Base-by-base conservation (phyloP, 2,113 vertebrate genomes). In the Heptranchias perlo region DNA sequence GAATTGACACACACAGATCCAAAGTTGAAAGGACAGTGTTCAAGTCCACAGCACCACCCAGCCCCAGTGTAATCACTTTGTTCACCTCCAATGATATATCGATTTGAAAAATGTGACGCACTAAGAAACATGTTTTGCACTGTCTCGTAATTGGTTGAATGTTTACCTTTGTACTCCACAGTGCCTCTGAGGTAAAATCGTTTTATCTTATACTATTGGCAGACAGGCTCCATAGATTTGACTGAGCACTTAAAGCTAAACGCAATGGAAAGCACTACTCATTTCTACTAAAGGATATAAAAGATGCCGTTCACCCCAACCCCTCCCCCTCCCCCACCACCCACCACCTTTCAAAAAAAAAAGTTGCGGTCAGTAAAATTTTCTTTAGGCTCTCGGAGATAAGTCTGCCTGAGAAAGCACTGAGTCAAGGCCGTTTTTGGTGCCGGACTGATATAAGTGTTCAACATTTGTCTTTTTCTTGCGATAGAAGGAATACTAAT, bases 371-470 rank as follows among this genome's bases (percentile, higher is more conserved):
- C 96, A 96, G 96, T 97, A 96, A 96, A 96, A 96, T 67, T 96
- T 97, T 97, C 97, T 87, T 96, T 87, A 82, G 96, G 96, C 95
- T 82, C 96, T 28, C 94, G 93, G 96, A 97, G 97, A 97, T 96
- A 96, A 96, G 96, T 73, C 96, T 95, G 96, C 95, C 96, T 97
- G 96, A 91, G 96, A 97, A 96, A 97, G 82, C 18, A 62, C n/a
- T 62, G 76, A 97, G 96, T 96, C 96, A 97, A 97, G 97, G 94
- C 96, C 0, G 0, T 96, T 18, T 4, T 96, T 96, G 96, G 97
- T 97, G 97, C 97, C 97, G 97, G 97, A 96, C 97, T 96, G 97
- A 97, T 97, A 97, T 97, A 82, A 97, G 67, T 96, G 96, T 96
- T 98, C 97, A 97, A 62, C 64, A 95, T 97, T 96, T 97, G 97